Conservation (phyloP, 2,797 vertebrate genomes). For the Orestias chungarensis region DNA sequence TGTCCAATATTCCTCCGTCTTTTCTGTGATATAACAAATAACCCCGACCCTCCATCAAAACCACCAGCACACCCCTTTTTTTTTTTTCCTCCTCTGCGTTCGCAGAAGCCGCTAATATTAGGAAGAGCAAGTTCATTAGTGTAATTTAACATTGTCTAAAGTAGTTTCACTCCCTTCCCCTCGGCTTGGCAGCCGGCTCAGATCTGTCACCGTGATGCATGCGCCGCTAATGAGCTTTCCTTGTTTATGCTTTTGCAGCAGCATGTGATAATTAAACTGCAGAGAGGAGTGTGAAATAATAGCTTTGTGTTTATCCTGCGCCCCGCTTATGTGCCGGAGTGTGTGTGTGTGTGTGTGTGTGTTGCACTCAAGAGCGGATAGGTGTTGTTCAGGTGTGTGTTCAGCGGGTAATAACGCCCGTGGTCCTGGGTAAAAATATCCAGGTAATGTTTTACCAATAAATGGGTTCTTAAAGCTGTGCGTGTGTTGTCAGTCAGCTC, state of each 20-base stretch:
- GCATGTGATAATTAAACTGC: conserved; percentile 77
- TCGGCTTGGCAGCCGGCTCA: conserved; percentile 59
- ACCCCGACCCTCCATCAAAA: neutral
- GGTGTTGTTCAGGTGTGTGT: conserved; percentile 45
- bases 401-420: neutral
- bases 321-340: conserved; percentile 30
- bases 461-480: conserved; percentile 33
- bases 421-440: conserved; percentile 12
- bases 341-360: no score
- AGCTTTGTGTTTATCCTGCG: conserved; percentile 61
- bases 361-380: conserved; percentile 28
- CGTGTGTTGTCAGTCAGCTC: conserved; percentile 36
- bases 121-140: conserved; percentile 67
- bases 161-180: conserved; percentile 51
- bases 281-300: conserved; percentile 69
- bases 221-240: conserved; percentile 72
- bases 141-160: conserved; percentile 68
- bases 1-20: neutral
- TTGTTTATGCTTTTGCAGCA: conserved; percentile 77
- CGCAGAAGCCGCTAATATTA: conserved; percentile 59
- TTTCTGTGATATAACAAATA: conserved; percentile 35
- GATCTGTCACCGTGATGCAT: conserved; percentile 66
- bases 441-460: conserved; percentile 22
- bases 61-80: conserved; percentile 4
- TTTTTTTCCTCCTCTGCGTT: conserved; percentile 27